Base-by-base conservation (phyloP, 2,113 vertebrate genomes). In the Eclectus roratus region DNA sequence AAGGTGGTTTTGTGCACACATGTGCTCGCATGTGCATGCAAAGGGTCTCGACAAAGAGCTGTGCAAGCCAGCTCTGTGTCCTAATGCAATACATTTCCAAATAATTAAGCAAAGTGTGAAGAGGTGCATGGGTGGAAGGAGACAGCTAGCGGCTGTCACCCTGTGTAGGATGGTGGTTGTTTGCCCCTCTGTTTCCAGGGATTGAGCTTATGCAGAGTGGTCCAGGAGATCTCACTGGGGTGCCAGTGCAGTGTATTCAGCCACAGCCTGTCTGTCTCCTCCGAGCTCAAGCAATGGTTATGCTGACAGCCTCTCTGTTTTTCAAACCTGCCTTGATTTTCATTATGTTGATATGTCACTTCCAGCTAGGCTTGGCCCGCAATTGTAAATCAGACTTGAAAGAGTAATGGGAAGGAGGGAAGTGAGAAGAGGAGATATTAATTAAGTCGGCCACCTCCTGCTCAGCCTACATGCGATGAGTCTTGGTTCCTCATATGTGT, bases 11-110 rank as follows among this genome's bases (percentile, higher is more conserved):
- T 44, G 39, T 10, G n/a, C 55, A 13, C 41, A 5, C 10, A 1
- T 0, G 2, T 1, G 1, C 53, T 74, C 24, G 28, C 47, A 35
- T 1, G 2, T 52, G 63, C 17, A 0, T 13, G 23, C 29, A 20
- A 14, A 61, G n/a, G 27, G 10, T 23, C 37, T 58, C 0, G 0
- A 14, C n/a, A 58, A 64, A 27, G 2, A 29, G n/a, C 21, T 0
- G 1, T 8, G 37, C 29, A 7, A 14, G 52, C 46, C 16, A 8
- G 10, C 46, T 66, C 70, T 1, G 0, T 33, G 33, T 25, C 55
- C 20, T 10, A 9, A 18, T 6, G 18, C 13, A 3, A 29, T 25
- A 7, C 7, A 0, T 14, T 52, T n/a, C 53, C 24, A 43, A 13
- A 39, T 20, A 50, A 66, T 31, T 23, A 37, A 44, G 9, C 0